Percentiles rank a stretch among this genome's conserved stretches.
phyloP scores from a whole-genome alignment of 2,113 vertebrate species.

The Gila orcuttii region DNA sequence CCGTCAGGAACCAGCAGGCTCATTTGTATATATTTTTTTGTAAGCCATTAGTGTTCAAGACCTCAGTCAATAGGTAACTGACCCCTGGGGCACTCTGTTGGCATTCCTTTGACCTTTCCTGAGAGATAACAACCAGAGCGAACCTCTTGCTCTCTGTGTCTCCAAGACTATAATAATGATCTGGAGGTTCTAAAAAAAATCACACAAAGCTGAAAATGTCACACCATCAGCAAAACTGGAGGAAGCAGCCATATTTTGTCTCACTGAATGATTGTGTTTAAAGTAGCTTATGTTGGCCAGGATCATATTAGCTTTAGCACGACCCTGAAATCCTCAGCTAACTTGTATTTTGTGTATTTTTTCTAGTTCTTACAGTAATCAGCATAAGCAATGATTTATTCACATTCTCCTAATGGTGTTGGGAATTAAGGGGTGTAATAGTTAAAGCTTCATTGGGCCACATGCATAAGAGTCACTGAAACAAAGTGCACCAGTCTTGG shows the following conservation, averaged over 20 bases:
- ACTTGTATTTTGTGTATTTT: background rate
- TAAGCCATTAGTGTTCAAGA: constrained; percentile 18
- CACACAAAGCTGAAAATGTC: constrained; percentile 38
- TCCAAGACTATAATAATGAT: constrained; percentile 47
- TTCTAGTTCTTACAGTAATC: background rate
- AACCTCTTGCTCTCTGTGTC: constrained; percentile 38
- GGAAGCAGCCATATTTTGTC: constrained; percentile 34
- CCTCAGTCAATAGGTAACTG: constrained; percentile 22
- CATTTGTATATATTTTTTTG: background rate
- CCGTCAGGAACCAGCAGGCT: background rate
- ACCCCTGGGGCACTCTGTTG: background rate
- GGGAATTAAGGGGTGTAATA: background rate
- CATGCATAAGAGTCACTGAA: background rate
- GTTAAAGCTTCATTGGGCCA: background rate
- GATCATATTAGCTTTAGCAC: background rate
- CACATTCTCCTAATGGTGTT: background rate
- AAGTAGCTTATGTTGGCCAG: background rate
- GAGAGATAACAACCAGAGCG: constrained; percentile 45
- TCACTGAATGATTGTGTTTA: background rate
- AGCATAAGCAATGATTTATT: background rate
- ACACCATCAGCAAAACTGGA: constrained; percentile 26
- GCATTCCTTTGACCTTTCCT: constrained; percentile 42
- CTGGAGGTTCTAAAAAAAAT: constrained; percentile 23
- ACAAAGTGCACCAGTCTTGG: background rate
- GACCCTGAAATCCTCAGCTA: background rate